Base-by-base conservation (phyloP, 2,113 vertebrate genomes). In the Megaceryle torquata region DNA sequence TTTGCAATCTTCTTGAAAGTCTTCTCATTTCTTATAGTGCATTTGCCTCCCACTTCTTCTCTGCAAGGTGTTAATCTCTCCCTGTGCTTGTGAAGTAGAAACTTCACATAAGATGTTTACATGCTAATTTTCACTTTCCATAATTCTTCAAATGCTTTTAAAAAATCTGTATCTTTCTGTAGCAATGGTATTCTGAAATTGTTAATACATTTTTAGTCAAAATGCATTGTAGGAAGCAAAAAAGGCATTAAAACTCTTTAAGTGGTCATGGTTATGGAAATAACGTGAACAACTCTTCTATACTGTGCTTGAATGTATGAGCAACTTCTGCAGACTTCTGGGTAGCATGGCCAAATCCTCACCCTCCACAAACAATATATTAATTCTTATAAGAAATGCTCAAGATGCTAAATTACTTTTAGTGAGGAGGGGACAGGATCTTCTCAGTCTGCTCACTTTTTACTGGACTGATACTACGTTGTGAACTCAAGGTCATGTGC, bases 51-150 rank as follows among this genome's bases (percentile, higher is more conserved):
- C 59, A 61, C 71, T 94, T 46, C 29, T 95, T 94, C 61, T 71
- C 35, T 77, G 48, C 37, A 96, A 86, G 76, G 76, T 97, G 82
- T 88, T 96, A 93, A 86, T 95, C 44, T 92, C 93, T 71, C 41
- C 20, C 1, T 25, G 26, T 74, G 67, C 44, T 86, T 86, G 51
- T 86, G 37, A 37, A 37, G 37, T 37, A 37, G 37, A 37, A 37
- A n/a, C 61, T 82, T 84, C 81, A 79, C 25, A 7, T 71, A 53
- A 88, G 41, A 51, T 0, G 0, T 82, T 91, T 81, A 50, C 33
- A 84, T 86, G 44, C 44, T 85, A 75, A 89, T 64, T 89, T 63
- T 88, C 15, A 82, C 51, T 95, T 60, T 63, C 43, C 64, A 93
- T 91, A 74, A 72, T 77, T 83, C 39, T 68, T 77, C 89, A 86